These are phyloP conservation scores for Drosophila bunnanda DNA, from an alignment of 2,888 invertebrate genomes.

Conservation along the genomic window DNA sequence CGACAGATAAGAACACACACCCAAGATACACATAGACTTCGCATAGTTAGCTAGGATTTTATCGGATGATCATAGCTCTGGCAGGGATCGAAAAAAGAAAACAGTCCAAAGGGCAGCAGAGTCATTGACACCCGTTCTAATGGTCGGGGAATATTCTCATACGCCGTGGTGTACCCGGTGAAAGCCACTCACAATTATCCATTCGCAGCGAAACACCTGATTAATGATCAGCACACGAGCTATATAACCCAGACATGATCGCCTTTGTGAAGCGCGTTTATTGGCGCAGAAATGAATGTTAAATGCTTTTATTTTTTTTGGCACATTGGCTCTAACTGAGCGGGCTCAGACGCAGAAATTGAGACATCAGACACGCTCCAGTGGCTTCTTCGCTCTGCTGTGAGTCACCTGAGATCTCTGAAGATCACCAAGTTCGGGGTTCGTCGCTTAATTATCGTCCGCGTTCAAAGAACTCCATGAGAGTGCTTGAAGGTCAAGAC, in stretches of 20 bases:
- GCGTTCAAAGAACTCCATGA: slow-evolving; percentile 39
- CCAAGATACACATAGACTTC: background rate
- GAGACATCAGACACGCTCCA: slow-evolving; percentile 43
- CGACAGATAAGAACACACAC: slow-evolving; percentile 44
- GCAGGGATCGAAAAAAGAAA: background rate
- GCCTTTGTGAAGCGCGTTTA: slow-evolving; percentile 33
- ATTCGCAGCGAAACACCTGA: slow-evolving; percentile 41
- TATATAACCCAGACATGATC: slow-evolving; percentile 12
- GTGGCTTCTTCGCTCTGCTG: slow-evolving; percentile 16
- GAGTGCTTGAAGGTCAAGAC: slow-evolving; percentile 58
- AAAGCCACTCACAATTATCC: slow-evolving; percentile 40
- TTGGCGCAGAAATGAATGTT: slow-evolving; percentile 46
- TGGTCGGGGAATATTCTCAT: slow-evolving; percentile 23
- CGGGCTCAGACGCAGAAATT: slow-evolving; percentile 13
- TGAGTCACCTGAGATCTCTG: slow-evolving; percentile 54
- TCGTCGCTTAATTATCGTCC: slow-evolving; percentile 28
- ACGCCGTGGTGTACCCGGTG: slow-evolving; percentile 25
- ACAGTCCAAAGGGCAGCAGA: slow-evolving; percentile 10
- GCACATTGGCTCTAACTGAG: slow-evolving; percentile 42
- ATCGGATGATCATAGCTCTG: background rate
- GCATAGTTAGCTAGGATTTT: slow-evolving; percentile 13
- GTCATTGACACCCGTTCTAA: slow-evolving; percentile 61
- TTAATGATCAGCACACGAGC: slow-evolving; percentile 46
- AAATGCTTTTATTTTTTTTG: slow-evolving; percentile 40
- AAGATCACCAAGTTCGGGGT: slow-evolving; percentile 24